phyloP scores from a whole-genome alignment of 2,888 invertebrate genomes.

The Peribatodes rhomboidaria region DNA sequence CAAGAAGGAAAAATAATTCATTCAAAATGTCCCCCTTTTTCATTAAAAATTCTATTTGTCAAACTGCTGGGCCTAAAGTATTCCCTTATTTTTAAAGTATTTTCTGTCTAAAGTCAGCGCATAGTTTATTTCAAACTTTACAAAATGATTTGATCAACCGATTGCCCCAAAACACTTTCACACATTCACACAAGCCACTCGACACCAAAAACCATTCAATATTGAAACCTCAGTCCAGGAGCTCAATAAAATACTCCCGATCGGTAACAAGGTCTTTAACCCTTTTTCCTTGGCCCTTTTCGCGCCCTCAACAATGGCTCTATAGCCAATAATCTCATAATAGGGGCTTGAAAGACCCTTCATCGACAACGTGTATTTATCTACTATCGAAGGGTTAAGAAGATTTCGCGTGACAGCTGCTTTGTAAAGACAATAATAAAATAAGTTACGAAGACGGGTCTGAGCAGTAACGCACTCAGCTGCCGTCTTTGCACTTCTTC shows the following conservation, averaged over 20 bases:
- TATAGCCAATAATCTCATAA: constrained; percentile 85
- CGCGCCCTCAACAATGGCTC: constrained; percentile 81
- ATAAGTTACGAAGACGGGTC: too few species aligned
- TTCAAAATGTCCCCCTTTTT: too few species aligned
- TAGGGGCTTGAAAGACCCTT: constrained; percentile 62
- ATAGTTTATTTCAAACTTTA: too few species aligned
- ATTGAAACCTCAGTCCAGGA: constrained; percentile 15
- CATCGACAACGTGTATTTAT: constrained; percentile 57
- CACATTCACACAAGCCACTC: constrained; percentile 18
- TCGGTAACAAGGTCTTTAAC: constrained; percentile 65
- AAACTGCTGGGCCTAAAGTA: too few species aligned
- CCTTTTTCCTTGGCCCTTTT: constrained; percentile 55
- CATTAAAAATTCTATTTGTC: too few species aligned
- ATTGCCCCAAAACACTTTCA: constrained; percentile 26
- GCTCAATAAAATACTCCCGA: constrained; percentile 49
- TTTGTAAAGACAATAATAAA: constrained; percentile 30
- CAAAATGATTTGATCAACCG: constrained; percentile 18
- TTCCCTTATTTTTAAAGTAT: too few species aligned
- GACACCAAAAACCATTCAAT: constrained; percentile 18
- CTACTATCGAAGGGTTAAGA: constrained; percentile 66
- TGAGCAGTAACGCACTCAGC: too few species aligned
- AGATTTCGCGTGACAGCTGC: constrained; percentile 61
- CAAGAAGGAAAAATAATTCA: too few species aligned
- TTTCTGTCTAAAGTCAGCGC: too few species aligned
- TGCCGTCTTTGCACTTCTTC: too few species aligned